phyloP scores from a whole-genome alignment of 2,113 vertebrate genomes.

The Sclerurus mexicanus region DNA sequence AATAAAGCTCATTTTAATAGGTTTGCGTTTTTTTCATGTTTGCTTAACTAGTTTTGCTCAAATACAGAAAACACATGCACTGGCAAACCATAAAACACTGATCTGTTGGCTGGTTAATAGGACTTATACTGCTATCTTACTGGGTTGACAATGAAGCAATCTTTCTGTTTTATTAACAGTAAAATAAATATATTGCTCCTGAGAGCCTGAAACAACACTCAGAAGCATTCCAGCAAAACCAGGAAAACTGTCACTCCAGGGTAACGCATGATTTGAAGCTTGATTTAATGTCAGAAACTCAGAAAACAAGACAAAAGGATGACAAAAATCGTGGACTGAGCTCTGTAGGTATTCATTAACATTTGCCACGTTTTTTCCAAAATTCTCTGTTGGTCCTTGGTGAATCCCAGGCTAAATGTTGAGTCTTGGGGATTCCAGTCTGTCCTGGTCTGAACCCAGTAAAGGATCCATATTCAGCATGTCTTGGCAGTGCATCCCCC shows the following conservation, averaged over 20 bases:
- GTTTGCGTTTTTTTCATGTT: background rate
- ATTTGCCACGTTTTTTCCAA: background rate
- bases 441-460: background rate
- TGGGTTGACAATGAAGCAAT: background rate
- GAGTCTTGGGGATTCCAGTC: background rate
- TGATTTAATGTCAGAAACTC: background rate
- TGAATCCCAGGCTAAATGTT: background rate
- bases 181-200: constrained; percentile 11
- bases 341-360: background rate
- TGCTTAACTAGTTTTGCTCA: background rate
- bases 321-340: background rate
- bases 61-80: background rate
- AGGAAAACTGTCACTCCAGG: background rate
- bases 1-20: background rate
- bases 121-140: background rate
- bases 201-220: background rate
- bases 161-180: constrained; percentile 7
- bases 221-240: background rate
- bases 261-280: background rate
- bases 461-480: background rate
- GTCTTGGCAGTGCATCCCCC: rapidly evolving
- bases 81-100: background rate
- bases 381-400: background rate
- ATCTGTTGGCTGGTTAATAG: background rate
- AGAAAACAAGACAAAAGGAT: background rate